phyloP scores from a whole-genome alignment of 2,113 vertebrate genomes.

The Triplophysa tibetana region DNA sequence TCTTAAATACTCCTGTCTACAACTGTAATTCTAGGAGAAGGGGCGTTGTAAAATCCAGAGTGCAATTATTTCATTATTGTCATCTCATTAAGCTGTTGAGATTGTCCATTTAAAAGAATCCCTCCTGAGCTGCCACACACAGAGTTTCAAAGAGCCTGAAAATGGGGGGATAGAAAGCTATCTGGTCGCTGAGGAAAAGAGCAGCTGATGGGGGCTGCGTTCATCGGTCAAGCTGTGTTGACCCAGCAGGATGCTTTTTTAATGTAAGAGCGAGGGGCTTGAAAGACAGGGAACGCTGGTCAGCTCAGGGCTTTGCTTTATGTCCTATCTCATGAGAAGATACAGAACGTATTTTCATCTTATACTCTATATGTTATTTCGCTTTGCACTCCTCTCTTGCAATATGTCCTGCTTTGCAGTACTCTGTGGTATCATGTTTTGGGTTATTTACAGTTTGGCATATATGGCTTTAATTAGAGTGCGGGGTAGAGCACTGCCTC shows the following conservation, averaged over 20 bases:
- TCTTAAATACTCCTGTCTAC: constrained; percentile 35
- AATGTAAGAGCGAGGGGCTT: constrained; percentile 39
- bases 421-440: constrained; percentile 58
- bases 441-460: constrained; percentile 70
- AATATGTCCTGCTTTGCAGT: constrained; percentile 38
- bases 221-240: constrained; percentile 59
- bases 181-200: constrained; percentile 39
- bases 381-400: constrained; percentile 39
- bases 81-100: constrained; percentile 46
- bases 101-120: constrained; percentile 35
- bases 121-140: constrained; percentile 42
- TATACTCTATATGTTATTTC: constrained; percentile 6
- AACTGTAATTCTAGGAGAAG: not conserved
- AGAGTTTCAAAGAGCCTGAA: constrained; percentile 42
- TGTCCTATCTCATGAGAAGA: constrained; percentile 6
- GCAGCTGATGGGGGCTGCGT: constrained; percentile 45
- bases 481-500: constrained; percentile 48
- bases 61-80: constrained; percentile 38
- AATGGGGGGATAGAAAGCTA: constrained; percentile 31
- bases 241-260: constrained; percentile 56
- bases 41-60: constrained; percentile 34
- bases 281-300: constrained; percentile 20
- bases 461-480: constrained; percentile 60
- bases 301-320: constrained; percentile 15
- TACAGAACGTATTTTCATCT: not conserved